A percentile compares a stretch with the other conserved stretches of the same genome.
phyloP scores from a whole-genome alignment of 1,140 invertebrate genomes.

The Amyelois transitella region DNA sequence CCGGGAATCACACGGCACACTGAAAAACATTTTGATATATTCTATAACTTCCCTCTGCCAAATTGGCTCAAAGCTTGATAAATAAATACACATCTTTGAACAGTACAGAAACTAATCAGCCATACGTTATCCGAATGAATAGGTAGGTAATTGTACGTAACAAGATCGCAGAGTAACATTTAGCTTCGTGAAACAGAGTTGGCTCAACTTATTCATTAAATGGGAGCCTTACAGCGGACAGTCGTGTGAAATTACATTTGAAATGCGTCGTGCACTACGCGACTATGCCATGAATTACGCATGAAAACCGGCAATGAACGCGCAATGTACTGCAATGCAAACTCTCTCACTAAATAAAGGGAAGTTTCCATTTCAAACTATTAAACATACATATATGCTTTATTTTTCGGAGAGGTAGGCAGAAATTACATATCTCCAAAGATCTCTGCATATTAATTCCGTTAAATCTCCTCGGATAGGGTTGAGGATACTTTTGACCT shows the following conservation, averaged over 20 bases:
- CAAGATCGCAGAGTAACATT: not conserved
- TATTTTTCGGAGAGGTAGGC: too few species aligned
- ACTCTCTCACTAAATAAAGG: constrained; percentile 10
- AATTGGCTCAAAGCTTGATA: too few species aligned
- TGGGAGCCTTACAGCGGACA: constrained; percentile 9
- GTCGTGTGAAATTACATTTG: constrained; percentile 59
- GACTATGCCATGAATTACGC: constrained; percentile 49
- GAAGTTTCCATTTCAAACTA: not conserved
- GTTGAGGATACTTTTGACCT: too few species aligned
- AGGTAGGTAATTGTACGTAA: not conserved
- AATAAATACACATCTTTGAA: too few species aligned
- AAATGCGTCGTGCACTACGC: constrained; percentile 42
- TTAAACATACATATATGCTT: not conserved
- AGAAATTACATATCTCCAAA: too few species aligned
- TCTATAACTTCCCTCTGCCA: too few species aligned
- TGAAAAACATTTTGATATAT: too few species aligned
- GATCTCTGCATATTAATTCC: too few species aligned
- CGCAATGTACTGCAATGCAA: constrained; percentile 46
- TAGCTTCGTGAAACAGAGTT: not conserved
- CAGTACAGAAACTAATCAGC: not conserved
- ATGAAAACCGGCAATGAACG: constrained; percentile 48
- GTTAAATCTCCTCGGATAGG: too few species aligned
- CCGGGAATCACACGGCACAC: too few species aligned
- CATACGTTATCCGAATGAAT: not conserved
- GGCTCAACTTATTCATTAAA: not conserved